phyloP scores from a whole-genome alignment of 2,797 vertebrate species.

The Amblyopsis hoosieri region DNA sequence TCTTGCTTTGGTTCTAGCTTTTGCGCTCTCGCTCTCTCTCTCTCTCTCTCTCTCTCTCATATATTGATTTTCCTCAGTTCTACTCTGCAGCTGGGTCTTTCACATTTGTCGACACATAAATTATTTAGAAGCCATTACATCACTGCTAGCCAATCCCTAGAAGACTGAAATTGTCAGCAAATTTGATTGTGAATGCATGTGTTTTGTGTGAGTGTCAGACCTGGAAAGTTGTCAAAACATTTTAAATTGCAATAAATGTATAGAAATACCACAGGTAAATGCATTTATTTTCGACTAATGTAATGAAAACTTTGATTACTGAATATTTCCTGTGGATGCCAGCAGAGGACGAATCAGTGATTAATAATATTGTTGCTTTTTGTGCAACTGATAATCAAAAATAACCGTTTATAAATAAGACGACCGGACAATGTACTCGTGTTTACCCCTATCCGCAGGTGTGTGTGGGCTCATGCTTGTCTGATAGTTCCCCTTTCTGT shows the following conservation, averaged over 20 bases:
- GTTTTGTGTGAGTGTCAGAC: constrained; percentile 11
- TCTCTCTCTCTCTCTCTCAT: constrained; percentile 10
- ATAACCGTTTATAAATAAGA: too few relatives aligned
- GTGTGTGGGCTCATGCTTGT: not conserved
- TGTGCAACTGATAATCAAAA: too few relatives aligned
- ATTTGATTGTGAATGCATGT: not conserved
- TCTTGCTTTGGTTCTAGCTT: constrained; percentile 19
- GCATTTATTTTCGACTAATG: too few relatives aligned
- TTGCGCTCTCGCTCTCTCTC: not conserved
- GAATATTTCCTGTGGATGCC: not conserved
- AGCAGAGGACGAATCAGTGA: not conserved
- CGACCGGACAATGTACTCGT: not conserved
- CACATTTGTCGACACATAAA: constrained; percentile 70
- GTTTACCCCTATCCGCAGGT: not conserved
- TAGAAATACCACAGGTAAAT: not conserved
- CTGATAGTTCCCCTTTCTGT: constrained; percentile 8
- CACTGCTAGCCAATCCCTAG: constrained; percentile 53
- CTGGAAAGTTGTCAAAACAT: not conserved
- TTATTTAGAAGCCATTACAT: constrained; percentile 79
- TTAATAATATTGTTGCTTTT: too few relatives aligned
- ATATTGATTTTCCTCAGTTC: constrained; percentile 55
- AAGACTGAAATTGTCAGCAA: constrained; percentile 28
- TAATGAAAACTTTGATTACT: not conserved
- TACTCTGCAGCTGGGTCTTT: constrained; percentile 57
- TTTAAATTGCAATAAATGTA: not conserved